Base-by-base conservation (phyloP, 2,797 vertebrate genomes). In the Notolabrus celidotus region DNA sequence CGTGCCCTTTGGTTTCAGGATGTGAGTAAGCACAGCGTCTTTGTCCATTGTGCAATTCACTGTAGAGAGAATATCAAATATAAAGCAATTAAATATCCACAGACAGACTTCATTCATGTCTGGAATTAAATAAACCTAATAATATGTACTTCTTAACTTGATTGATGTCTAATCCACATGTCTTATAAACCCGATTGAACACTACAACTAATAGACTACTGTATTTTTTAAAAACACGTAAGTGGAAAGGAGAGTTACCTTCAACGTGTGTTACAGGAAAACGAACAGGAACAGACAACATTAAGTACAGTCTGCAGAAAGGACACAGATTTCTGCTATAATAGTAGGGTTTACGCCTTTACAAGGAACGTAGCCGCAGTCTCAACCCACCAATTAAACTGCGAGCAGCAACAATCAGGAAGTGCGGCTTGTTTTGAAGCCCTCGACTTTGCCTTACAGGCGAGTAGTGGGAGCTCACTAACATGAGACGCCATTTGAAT, bases 11-110 rank as follows among this genome's bases (percentile, higher is more conserved):
- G 83, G 49, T 46, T 46, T 74, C 79, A 85, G 41, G 41, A 84
- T 46, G 1, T 61, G 47, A 54, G 70, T 49, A 61, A 81, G 34
- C 68, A 90, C 58, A 0, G 39, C 22, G 2, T 74, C 64, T 83
- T 87, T 93, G 47, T 94, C 85, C 85, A 90, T 80, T 33, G 41
- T 67, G 61, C 47, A 6, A 25, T 36, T 43, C n/a, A 11, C 68
- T 79, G 53, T 17, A 12, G 23, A 67, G n/a, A 60, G 70, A 3
- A 52, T 17, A 63, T 12, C 16, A 47, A 64, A 42, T 19, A 33
- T 52, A 36, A 76, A 14, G 7, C 7, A 8, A 23, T 47, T 10
- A 10, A 36, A 12, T 20, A 2, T 9, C 45, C 47, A 10, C 71
- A 45, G n/a, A n/a, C n/a, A n/a, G n/a, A n/a, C n/a, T n/a, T n/a